Evolutionary conservation across 1,140 invertebrate species (phyloP).

Genomic region (Lucilia cuprina): DNA sequence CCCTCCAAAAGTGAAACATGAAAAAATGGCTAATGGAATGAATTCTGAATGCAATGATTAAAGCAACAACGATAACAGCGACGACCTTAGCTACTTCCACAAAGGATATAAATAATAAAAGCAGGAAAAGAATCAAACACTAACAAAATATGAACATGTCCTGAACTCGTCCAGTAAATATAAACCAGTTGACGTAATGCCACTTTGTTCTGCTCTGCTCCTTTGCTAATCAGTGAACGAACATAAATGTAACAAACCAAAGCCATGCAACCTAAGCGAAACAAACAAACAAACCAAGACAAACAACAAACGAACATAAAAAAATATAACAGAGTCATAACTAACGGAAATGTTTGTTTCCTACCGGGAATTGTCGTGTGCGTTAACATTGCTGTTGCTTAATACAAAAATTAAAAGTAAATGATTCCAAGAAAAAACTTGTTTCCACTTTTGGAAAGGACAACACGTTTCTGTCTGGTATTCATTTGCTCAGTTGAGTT

Average conservation of each 20-base stretch:
- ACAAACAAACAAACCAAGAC: neutral
- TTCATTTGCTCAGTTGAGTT: too few species aligned
- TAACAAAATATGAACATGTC: neutral
- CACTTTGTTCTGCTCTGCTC: neutral
- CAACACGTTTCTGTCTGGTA: neutral
- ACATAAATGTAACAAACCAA: neutral
- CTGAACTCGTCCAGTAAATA: neutral
- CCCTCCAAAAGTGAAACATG: neutral
- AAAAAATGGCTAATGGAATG: neutral
- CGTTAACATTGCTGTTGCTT: neutral
- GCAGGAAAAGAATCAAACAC: neutral
- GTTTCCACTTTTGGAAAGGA: conserved; percentile 9
- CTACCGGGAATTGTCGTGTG: conserved; percentile 2
- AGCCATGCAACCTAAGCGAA: neutral
- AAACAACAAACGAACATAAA: neutral
- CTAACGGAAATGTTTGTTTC: conserved; percentile 12
- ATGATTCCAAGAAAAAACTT: neutral
- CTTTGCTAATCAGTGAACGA: neutral
- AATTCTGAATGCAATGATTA: neutral
- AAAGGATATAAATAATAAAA: conserved; percentile 9
- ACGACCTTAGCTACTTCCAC: neutral
- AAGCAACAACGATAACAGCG: neutral
- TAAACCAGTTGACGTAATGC: conserved; percentile 3
- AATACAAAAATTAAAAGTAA: neutral
- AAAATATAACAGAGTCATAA: neutral